These are phyloP conservation scores for Cliona cf. orientalis DNA, from an alignment of 37 sponge, comb jelly and placozoan species.

Conservation along the genomic window DNA sequence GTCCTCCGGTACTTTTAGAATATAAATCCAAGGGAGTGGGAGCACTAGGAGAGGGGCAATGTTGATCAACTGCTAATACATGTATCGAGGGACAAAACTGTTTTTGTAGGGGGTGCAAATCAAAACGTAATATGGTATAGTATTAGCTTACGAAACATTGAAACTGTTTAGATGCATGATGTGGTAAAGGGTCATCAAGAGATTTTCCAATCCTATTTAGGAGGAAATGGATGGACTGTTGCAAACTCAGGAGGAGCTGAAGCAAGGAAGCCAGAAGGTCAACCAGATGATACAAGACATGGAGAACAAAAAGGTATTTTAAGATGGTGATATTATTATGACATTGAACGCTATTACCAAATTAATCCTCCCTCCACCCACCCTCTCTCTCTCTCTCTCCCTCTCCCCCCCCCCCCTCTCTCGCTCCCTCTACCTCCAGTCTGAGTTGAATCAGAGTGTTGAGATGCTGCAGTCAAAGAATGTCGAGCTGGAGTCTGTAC, in stretches of 20 bases:
- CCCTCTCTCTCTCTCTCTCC: no score
- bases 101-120: no score
- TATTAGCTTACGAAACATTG: no score
- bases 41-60: no score
- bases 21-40: no score
- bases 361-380: not conserved
- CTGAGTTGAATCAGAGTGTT: constrained; percentile 71
- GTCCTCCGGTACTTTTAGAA: no score
- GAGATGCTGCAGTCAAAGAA: constrained; percentile 74
- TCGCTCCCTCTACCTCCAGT: constrained; percentile 33
- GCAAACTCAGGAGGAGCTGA: constrained; percentile 77
- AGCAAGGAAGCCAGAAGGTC: constrained; percentile 72
- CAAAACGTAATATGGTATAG: no score
- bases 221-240: constrained; percentile 80
- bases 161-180: no score
- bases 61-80: no score
- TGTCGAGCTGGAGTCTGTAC: constrained; percentile 63
- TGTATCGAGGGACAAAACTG: no score
- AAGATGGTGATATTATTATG: not conserved
- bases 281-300: constrained; percentile 75
- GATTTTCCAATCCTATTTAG: constrained; percentile 38
- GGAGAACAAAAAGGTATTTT: constrained; percentile 77
- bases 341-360: not conserved
- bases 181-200: constrained; percentile 12
- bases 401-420: not conserved